A percentile compares a stretch with the other conserved stretches of the same genome.
These are phyloP conservation scores for Oreochromis niloticus DNA, from an alignment of 2,113 vertebrate genomes.

Conservation along the genomic window DNA sequence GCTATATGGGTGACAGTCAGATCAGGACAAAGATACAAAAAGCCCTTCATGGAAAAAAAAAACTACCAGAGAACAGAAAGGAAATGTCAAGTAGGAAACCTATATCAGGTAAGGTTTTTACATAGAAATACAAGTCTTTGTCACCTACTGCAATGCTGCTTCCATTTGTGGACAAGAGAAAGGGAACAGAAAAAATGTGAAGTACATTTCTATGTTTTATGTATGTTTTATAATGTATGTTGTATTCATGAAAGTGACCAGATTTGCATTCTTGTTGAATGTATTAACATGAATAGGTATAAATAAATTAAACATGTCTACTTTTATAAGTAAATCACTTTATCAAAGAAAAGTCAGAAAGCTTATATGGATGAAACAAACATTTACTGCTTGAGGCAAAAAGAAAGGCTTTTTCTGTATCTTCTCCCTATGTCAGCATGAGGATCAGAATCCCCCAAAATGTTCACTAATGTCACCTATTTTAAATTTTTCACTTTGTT, in stretches of 20 bases:
- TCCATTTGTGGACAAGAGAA: background rate
- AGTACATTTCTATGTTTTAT: background rate
- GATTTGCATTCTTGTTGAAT: background rate
- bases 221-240: background rate
- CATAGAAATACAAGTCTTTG: background rate
- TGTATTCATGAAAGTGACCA: background rate
- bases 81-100: background rate
- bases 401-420: background rate
- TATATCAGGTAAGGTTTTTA: background rate
- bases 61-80: background rate
- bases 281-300: background rate
- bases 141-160: background rate
- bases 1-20: background rate
- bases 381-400: background rate
- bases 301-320: background rate
- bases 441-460: background rate
- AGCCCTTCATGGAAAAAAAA: background rate
- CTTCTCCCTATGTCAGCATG: background rate
- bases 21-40: slow-evolving; percentile 15
- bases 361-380: background rate
- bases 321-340: background rate
- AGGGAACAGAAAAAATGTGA: background rate
- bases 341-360: background rate
- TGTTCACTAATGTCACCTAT: background rate
- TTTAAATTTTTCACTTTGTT: background rate